phyloP scores from a whole-genome alignment of 2,888 invertebrate genomes.

The Pristionchus maxplancki region DNA sequence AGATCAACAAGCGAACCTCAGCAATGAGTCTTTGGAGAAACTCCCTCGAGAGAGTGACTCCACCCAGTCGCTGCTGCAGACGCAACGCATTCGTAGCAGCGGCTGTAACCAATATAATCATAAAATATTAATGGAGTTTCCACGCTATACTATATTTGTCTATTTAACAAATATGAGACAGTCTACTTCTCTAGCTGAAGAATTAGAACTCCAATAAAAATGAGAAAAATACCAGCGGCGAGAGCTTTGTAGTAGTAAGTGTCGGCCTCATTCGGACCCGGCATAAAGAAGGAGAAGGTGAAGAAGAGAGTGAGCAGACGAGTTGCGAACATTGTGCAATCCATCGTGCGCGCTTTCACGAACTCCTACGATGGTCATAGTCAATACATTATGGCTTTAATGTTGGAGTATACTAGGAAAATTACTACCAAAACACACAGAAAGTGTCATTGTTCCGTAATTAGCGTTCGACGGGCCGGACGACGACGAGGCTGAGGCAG shows the following conservation, averaged over 20 bases:
- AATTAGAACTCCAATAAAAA: too few species aligned
- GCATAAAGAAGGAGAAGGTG: slow-evolving; percentile 89
- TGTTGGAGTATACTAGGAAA: not conserved
- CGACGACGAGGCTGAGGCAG: slow-evolving; percentile 28
- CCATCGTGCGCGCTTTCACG: slow-evolving; percentile 88
- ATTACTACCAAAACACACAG: not conserved
- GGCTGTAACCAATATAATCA: slow-evolving; percentile 78
- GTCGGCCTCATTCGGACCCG: slow-evolving; percentile 80
- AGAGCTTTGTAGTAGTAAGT: slow-evolving; percentile 93
- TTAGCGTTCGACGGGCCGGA: not conserved
- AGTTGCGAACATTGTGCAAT: slow-evolving; percentile 90
- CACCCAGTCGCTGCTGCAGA: slow-evolving; percentile 92
- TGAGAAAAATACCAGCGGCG: slow-evolving; percentile 81
- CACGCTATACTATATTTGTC: not conserved
- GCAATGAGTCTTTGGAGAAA: slow-evolving; percentile 88
- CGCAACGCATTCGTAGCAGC: slow-evolving; percentile 95
- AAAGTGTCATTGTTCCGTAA: slow-evolving; percentile 8
- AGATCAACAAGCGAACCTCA: slow-evolving; percentile 81
- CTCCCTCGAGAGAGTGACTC: slow-evolving; percentile 85
- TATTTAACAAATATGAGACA: too few species aligned
- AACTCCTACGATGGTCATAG: slow-evolving; percentile 71
- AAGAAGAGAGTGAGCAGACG: slow-evolving; percentile 89
- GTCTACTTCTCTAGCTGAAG: too few species aligned
- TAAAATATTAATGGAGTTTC: too few species aligned
- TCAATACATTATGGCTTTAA: not conserved